Evolutionary conservation across 2,113 vertebrate species (phyloP), one percentile per base, ranked within the genome.

Genomic region (Barbus barbus): DNA sequence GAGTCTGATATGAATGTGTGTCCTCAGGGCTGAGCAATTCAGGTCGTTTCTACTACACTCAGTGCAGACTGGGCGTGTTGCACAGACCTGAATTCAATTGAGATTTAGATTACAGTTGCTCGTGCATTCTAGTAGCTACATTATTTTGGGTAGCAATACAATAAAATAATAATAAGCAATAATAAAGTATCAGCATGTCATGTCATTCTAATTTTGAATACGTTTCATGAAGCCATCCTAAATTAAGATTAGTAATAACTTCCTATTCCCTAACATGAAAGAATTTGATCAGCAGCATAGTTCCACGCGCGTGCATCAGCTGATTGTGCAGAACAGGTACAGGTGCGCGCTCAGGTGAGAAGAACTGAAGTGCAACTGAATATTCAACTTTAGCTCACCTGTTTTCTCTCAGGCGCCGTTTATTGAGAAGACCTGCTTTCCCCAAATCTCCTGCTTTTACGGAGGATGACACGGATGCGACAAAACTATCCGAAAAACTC

Each of bases 1-100:
- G 65, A 36, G 18, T n/a, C 9, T 9, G 16, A 9, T 33, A 20
- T 63, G 72, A 82, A 85, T 83, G 0, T 71, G 24, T 90, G 33
- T 65, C 91, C 90, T 79, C 28, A 85, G n/a, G 91, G 85, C 9
- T 84, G 48, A 56, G 28, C 67, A 60, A 28, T 46, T 72, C 36
- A 74, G 88, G 88, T 89, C 61, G 88, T 87, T 88, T 56, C 48
- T 48, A 11, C 31, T 31, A 46, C 78, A 8, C 33, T 63, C 5
- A 61, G 46, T 65, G 38, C 16, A 69, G 33, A 36, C 18, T 81
- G 61, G 36, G 77, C 14, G 77, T 63, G 58, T 79, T 79, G 31
- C 33, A 44, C 41, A 44, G 2, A 60, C 24, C 12, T 77, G 3
- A 60, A 20, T 16, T 56, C 86, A 20, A 91, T n/a, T n/a, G 48